These are phyloP conservation scores for Columbina picui DNA, from an alignment of 2,113 vertebrate genomes.

Conservation along the genomic window DNA sequence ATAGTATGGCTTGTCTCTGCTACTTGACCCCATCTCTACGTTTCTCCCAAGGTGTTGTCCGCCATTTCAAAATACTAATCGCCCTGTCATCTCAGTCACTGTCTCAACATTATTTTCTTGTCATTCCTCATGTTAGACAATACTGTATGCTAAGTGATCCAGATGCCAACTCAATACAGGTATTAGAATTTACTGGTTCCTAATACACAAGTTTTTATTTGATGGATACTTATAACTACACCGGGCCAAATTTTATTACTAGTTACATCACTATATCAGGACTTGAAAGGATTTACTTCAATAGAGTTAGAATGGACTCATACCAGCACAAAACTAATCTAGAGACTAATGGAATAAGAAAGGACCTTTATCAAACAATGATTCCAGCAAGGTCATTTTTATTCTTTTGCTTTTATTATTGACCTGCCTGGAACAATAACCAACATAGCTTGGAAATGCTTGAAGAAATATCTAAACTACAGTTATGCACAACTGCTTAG, in stretches of 20 bases:
- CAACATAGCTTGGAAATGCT: background rate
- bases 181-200: background rate
- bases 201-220: background rate
- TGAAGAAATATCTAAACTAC: background rate
- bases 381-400: slow-evolving; percentile 18
- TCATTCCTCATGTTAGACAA: background rate
- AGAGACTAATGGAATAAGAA: background rate
- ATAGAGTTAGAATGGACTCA: background rate
- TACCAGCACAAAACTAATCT: slow-evolving; percentile 16
- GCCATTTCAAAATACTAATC: background rate
- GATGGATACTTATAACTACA: background rate
- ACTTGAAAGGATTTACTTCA: background rate
- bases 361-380: background rate
- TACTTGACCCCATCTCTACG: background rate
- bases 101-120: background rate
- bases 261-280: background rate
- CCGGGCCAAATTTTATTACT: background rate
- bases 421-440: background rate
- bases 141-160: background rate
- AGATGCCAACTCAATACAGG: background rate
- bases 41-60: background rate
- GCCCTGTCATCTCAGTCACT: background rate
- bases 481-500: background rate
- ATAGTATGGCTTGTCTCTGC: background rate
- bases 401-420: slow-evolving; percentile 18